Percentiles rank a stretch among this genome's conserved stretches.
These are phyloP conservation scores for Andrena marginata DNA, from an alignment of 2,888 invertebrate genomes.

Conservation along the genomic window DNA sequence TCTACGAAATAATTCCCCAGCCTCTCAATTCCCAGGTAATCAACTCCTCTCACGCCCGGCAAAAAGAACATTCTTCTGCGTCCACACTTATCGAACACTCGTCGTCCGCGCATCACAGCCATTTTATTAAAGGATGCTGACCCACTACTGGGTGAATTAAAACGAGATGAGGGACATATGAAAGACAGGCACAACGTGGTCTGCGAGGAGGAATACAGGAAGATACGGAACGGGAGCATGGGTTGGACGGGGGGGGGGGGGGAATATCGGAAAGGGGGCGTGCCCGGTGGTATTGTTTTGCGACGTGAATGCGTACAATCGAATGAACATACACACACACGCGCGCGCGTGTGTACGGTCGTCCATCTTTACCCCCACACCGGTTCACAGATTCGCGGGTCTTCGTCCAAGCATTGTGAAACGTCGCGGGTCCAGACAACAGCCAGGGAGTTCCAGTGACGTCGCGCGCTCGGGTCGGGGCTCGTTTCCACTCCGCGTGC, in stretches of 20 bases:
- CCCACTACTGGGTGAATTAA: background rate
- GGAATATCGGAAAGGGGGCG: constrained; percentile 44
- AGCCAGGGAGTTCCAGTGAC: constrained; percentile 27
- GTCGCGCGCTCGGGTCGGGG: background rate
- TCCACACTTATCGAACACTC: no score
- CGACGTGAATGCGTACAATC: constrained; percentile 70
- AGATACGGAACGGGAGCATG: constrained; percentile 35
- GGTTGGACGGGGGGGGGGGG: background rate
- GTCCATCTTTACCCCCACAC: background rate
- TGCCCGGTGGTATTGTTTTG: constrained; percentile 68
- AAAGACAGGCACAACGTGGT: constrained; percentile 4
- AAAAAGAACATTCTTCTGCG: no score
- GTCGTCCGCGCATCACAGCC: no score
- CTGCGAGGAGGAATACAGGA: background rate
- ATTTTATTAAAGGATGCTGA: no score
- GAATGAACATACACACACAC: constrained; percentile 37
- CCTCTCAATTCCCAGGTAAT: background rate
- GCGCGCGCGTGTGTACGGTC: background rate
- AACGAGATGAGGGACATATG: background rate
- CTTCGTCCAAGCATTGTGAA: constrained; percentile 35
- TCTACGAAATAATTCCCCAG: background rate
- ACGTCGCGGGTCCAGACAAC: constrained; percentile 28
- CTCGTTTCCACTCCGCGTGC: constrained; percentile 11
- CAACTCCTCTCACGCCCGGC: no score
- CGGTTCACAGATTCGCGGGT: constrained; percentile 25